A percentile compares a stretch with the other conserved stretches of the same genome.
phyloP scores from a whole-genome alignment of 2,888 invertebrate genomes.

The Neoaliturus tenellus region DNA sequence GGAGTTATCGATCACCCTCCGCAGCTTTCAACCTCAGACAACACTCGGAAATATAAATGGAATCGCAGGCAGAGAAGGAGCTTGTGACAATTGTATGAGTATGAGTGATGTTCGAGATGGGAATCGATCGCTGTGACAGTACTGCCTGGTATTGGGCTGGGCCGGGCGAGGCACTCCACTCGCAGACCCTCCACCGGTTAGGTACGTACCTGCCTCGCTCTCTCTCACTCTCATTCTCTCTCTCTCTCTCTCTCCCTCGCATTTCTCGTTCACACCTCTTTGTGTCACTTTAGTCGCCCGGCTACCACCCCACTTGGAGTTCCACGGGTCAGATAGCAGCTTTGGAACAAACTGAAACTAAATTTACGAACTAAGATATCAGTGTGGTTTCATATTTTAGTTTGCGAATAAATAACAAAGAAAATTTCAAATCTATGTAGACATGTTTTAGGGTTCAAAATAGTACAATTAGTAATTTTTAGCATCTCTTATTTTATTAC shows the following conservation, averaged over 20 bases:
- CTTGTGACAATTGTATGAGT: conserved; percentile 20
- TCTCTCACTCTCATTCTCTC: not conserved
- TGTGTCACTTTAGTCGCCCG: not conserved
- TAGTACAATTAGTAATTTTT: too few relatives aligned
- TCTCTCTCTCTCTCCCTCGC: not conserved
- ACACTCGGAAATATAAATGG: not conserved
- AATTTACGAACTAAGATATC: too few relatives aligned
- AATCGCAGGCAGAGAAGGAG: conserved; percentile 1
- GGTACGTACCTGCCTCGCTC: conserved; percentile 2
- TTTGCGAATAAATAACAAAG: too few relatives aligned
- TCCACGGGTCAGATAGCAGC: too few relatives aligned
- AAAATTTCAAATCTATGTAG: too few relatives aligned
- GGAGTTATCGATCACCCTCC: not conserved
- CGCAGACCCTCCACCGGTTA: not conserved
- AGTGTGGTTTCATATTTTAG: too few relatives aligned
- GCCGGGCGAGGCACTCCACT: not conserved
- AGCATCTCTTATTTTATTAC: too few relatives aligned
- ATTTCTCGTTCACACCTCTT: not conserved
- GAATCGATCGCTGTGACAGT: not conserved
- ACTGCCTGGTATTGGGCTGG: not conserved
- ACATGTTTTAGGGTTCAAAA: too few relatives aligned
- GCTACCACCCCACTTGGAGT: too few relatives aligned
- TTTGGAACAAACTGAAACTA: too few relatives aligned
- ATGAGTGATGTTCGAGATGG: conserved; percentile 21
- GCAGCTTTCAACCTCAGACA: not conserved